Base-by-base conservation (phyloP, 2,888 invertebrate genomes). In the Drosophila subquinaria region DNA sequence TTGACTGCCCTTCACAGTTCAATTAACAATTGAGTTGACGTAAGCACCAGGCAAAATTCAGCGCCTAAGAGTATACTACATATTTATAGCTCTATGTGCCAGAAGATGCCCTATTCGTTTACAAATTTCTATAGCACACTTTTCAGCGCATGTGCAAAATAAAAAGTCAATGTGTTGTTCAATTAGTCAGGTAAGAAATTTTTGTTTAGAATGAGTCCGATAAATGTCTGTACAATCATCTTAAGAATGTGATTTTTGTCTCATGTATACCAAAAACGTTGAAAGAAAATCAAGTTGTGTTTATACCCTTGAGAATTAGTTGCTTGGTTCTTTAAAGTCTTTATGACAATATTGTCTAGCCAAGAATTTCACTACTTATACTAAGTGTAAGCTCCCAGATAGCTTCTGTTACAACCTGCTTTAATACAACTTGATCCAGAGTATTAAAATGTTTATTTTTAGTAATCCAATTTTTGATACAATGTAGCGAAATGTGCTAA, bases 401-500 rank as follows among this genome's bases (percentile, higher is more conserved):
- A 20, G 4, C 6, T 0, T 23, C 17, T 11, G 20, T 27, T 8
- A 15, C 15, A 6, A 11, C 5, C 27, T n/a, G 30, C 9, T 9
- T 30, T 35, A 17, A 10, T 8, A 50, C 35, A 35, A 35, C 17
- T 50, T 50, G 11, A 50, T 52, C 23, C 13, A 35, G 20, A 9
- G 35, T 45, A 47, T 47, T 27, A 15, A 36, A 27, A 8, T 23
- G 27, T 36, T 38, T 36, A 17, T 8, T 15, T 36, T 15, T 2
- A 11, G 23, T 57, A 38, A 27, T 33, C 40, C 20, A 56, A 35
- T 23, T 55, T 42, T 33, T 43, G 9, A 42, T 33, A 43, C 52
- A 61, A 61, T 36, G 50, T 20, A 40, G n/a, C n/a, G 4, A 40
- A 15, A 50, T 50, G n/a, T 50, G 40, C 40, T 40, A 60, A 50